Evolutionary conservation across 2,888 invertebrate species (phyloP), one percentile per base, ranked within the genome.

Genomic region (Seira sanloemensis): DNA sequence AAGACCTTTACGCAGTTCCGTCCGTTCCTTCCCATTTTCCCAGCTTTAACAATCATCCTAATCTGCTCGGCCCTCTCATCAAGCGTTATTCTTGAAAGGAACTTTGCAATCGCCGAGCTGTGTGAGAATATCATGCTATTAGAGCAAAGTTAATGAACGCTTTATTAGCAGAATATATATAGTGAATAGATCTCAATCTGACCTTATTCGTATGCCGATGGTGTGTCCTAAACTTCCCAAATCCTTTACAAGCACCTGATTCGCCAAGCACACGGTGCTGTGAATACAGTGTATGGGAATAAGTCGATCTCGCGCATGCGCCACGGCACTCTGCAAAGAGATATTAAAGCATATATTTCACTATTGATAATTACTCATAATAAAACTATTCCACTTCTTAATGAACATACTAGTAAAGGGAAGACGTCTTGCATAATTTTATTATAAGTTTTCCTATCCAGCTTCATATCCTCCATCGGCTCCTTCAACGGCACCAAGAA

Each of bases 221-320:
- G 50, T 69, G 46, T 84, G 78, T 23, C 88, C 89, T 2, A 76
- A 18, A 27, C 26, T 37, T 1, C 89, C 89, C 9, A 88, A 25
- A 18, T 86, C 78, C 23, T 73, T 66, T 0, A 85, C 84, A 0
- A 89, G 81, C 4, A 85, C 18, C 58, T 76, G 77, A 74, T 88
- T 89, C 0, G 87, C 87, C 2, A 58, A 21, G 58, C 89, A 89
- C 0, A 89, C 84, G 21, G 86, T 81, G 21, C 86, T 81, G 27
- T 86, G 80, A 5, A 86, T 87, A 58, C 89, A 89, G 9, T 86
- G 72, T 0, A 83, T 37, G 0, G 89, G 89, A 27, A 89, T 83
- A 1, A 87, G 74, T 9, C 84, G 76, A 71, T 88, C 87, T 74
- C 79, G 75, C 4, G 88, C 88, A 75, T 89, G 88, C 0, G 88